A percentile compares a stretch with the other conserved stretches of the same genome.
Conservation (phyloP, 2,113 vertebrate genomes). For the Zosterops lateralis region DNA sequence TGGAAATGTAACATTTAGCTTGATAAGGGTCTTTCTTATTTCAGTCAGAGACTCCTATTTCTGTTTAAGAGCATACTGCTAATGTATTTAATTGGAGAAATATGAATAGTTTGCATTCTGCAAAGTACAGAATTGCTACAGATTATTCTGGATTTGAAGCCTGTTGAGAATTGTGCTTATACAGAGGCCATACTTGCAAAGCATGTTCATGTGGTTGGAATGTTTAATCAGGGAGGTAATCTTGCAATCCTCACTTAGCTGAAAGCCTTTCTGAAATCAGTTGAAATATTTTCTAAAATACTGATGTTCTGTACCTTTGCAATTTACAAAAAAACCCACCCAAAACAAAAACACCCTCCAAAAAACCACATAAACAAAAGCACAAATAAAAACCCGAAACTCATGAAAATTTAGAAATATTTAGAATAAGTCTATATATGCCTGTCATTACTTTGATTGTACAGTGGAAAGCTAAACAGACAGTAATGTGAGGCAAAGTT, state of each 20-base stretch:
- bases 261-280: background rate
- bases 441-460: background rate
- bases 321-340: background rate
- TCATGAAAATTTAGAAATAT: background rate
- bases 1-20: slow-evolving; percentile 42
- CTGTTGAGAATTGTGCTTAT: background rate
- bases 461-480: background rate
- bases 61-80: background rate
- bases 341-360: background rate
- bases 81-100: slow-evolving; percentile 43
- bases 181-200: background rate
- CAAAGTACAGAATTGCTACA: background rate
- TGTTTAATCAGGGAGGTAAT: background rate
- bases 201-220: background rate
- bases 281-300: background rate
- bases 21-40: slow-evolving; percentile 9
- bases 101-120: background rate
- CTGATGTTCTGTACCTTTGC: background rate
- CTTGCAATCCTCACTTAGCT: background rate
- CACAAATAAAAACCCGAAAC: background rate
- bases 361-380: background rate
- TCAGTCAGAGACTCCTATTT: slow-evolving; percentile 22
- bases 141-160: slow-evolving; percentile 9
- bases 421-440: background rate
- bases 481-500: background rate